Evolutionary conservation across 2,888 invertebrate genomes (phyloP).

Genomic region (Parasteatoda lunata): DNA sequence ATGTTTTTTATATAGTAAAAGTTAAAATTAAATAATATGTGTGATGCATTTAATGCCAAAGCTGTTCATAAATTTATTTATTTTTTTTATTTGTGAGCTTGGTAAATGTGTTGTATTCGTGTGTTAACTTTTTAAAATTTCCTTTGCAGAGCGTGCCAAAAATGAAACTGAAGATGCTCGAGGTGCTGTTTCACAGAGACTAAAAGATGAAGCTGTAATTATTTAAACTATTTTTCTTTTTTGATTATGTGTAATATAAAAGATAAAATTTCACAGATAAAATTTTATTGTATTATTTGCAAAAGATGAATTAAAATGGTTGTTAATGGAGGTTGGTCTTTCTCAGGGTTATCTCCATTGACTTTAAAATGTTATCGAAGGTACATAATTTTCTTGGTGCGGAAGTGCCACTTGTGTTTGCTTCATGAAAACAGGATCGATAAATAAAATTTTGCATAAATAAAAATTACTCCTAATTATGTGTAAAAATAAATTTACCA

Average conservation of each 20-base stretch:
- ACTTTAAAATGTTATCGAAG: too few species aligned
- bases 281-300: too few species aligned
- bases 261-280: too few species aligned
- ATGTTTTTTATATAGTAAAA: not conserved
- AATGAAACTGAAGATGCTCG: slow-evolving; percentile 72
- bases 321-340: too few species aligned
- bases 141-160: slow-evolving; percentile 71
- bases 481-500: too few species aligned
- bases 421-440: too few species aligned
- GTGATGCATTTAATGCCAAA: not conserved
- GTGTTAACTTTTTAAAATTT: not conserved
- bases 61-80: not conserved
- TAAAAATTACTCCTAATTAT: too few species aligned
- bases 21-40: not conserved
- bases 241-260: not conserved
- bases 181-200: slow-evolving; percentile 73
- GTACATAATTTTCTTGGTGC: too few species aligned
- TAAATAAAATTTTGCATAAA: too few species aligned
- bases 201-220: slow-evolving; percentile 74
- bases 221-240: not conserved
- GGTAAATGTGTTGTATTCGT: not conserved
- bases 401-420: too few species aligned
- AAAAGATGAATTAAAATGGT: too few species aligned
- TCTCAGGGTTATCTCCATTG: too few species aligned
- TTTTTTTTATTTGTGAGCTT: not conserved